phyloP scores from a whole-genome alignment of 2,888 invertebrate genomes.

The Podabrus alpinus region DNA sequence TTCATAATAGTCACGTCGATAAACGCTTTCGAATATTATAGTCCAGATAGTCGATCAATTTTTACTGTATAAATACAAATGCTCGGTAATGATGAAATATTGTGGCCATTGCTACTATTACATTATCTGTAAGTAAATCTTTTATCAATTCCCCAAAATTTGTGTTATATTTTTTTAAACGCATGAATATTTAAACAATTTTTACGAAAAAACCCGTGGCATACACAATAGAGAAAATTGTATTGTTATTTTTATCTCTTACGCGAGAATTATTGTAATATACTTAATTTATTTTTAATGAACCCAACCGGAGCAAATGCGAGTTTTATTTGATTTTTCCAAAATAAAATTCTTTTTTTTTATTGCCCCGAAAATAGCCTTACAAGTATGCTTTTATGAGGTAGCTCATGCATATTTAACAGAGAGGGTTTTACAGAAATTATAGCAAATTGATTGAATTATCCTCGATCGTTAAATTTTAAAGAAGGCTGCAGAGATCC shows the following conservation, averaged over 20 bases:
- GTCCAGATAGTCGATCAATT: neutral
- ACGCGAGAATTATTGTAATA: neutral
- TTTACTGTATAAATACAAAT: neutral
- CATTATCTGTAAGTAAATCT: neutral
- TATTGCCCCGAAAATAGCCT: neutral
- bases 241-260: neutral
- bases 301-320: neutral
- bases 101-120: neutral
- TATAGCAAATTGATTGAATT: neutral
- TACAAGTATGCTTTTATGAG: neutral
- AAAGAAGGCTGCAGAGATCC: neutral
- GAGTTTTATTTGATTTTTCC: neutral
- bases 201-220: neutral
- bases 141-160: neutral
- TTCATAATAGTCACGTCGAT: neutral
- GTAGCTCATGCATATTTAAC: neutral
- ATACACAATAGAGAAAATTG: neutral
- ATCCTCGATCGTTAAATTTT: neutral
- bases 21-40: neutral
- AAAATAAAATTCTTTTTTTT: neutral
- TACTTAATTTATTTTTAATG: neutral
- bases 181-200: neutral
- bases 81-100: neutral
- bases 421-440: neutral
- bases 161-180: neutral